Evolutionary conservation across 2,113 vertebrate genomes (phyloP).

Genomic region (Catagonus wagneri): DNA sequence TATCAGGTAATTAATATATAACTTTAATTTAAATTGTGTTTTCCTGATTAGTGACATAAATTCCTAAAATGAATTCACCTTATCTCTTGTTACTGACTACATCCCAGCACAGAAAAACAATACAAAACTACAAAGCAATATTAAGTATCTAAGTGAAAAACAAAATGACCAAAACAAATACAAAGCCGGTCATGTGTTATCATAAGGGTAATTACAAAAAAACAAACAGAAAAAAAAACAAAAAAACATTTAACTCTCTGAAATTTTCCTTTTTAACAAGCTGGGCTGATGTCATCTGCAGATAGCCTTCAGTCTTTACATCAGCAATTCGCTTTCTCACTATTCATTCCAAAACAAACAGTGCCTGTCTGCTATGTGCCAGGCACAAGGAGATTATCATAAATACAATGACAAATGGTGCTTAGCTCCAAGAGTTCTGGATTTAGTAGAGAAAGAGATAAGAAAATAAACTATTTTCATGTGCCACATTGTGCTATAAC

Average conservation of each 20-base stretch:
- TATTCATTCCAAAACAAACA: conserved; percentile 70
- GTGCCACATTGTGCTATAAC: neutral
- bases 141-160: conserved; percentile 16
- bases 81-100: neutral
- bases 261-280: conserved; percentile 40
- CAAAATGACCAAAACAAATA: conserved; percentile 38
- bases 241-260: conserved; percentile 56
- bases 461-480: conserved; percentile 19
- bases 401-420: conserved; percentile 71
- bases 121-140: conserved; percentile 16
- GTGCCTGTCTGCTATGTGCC: conserved; percentile 56
- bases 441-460: conserved; percentile 11
- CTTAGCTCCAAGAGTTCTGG: conserved; percentile 48
- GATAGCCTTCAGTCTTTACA: conserved; percentile 43
- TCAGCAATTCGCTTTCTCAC: conserved; percentile 51
- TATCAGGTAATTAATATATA: neutral
- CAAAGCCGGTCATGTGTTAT: conserved; percentile 4
- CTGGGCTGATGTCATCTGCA: conserved; percentile 48
- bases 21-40: neutral
- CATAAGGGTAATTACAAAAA: conserved; percentile 36
- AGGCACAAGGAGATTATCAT: conserved; percentile 63
- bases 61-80: neutral
- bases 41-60: neutral
- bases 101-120: conserved; percentile 13
- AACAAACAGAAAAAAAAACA: too few relatives aligned